Conservation (phyloP, 2,888 invertebrate genomes). For the Netelia virgata region DNA sequence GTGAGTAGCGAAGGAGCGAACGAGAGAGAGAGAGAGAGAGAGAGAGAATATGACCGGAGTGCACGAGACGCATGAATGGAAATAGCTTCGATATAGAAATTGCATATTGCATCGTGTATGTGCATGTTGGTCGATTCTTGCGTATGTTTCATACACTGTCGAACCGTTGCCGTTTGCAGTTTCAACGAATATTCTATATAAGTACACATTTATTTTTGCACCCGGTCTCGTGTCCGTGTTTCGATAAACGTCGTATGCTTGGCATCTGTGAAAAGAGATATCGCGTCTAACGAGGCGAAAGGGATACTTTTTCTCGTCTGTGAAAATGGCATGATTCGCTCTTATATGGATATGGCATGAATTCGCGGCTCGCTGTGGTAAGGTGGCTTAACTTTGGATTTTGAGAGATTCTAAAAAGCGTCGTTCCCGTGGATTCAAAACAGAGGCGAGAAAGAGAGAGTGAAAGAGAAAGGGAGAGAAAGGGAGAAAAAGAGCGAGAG, state of each 20-base stretch:
- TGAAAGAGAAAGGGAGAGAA: too few relatives aligned
- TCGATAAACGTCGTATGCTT: constrained; percentile 43
- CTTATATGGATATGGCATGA: not conserved
- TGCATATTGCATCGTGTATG: constrained; percentile 63
- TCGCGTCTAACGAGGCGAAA: not conserved
- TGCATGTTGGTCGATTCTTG: constrained; percentile 44
- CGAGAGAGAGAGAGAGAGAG: constrained; percentile 8
- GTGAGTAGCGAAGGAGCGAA: not conserved
- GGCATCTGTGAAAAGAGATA: not conserved
- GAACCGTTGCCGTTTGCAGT: constrained; percentile 35
- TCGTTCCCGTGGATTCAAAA: not conserved
- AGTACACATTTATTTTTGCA: constrained; percentile 57
- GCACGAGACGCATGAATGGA: constrained; percentile 61
- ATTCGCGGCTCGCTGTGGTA: not conserved
- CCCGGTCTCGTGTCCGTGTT: constrained; percentile 28
- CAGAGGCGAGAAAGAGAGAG: not conserved
- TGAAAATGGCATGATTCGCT: constrained; percentile 26
- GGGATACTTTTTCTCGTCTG: not conserved
- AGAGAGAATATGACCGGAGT: constrained; percentile 50
- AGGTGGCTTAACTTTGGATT: not conserved
- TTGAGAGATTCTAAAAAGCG: not conserved
- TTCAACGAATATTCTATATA: constrained; percentile 49
- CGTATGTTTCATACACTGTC: constrained; percentile 17
- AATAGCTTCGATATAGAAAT: constrained; percentile 67
- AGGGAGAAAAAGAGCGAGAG: not conserved